Evolutionary conservation across 2,888 invertebrate genomes (phyloP), one percentile per base, ranked within the genome.

Genomic region (Trissolcus brochymenae): DNA sequence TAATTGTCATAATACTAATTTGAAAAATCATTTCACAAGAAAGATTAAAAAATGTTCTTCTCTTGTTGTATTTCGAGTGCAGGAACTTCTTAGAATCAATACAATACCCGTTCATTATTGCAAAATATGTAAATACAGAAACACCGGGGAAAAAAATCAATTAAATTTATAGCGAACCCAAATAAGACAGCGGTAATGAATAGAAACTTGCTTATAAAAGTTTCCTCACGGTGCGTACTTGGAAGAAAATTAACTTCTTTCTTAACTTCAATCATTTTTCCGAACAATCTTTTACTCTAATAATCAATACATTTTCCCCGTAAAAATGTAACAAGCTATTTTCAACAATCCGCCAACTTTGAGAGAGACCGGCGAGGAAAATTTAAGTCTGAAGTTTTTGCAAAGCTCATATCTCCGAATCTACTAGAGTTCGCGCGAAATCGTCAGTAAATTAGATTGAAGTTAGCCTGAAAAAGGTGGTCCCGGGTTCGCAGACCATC

Each of bases 311-410:
- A 50, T 60, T 65, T 40, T 40, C 41, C 60, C 57, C 65, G 21
- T 55, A 65, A 72, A 72, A 72, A 55, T 72, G 71, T 72, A 72
- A 72, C 72, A 65, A 72, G 53, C 72, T 72, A 49, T 72, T 72
- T 65, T 54, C 57, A 65, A 72, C 72, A 65, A 72, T 54, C 65
- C 19, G 9, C 53, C 7, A 54, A 57, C 57, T 59, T 49, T 51
- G 25, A 59, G 59, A 59, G 59, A 50, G 54, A 49, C 13, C 43
- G 43, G 50, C 14, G 53, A 17, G 11, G 49, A 54, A 61, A 71
- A 19, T 73, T 73, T 65, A 55, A 59, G 55, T 55, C 29, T 55
- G 13, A 65, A 66, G 25, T 72, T 73, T 66, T 73, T 66, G 54
- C 65, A 50, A 55, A 66, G 61, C 73, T 73, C 61, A 56, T 66